These are phyloP conservation scores for Pammene aurita DNA, from an alignment of 2,888 invertebrate species.

Conservation along the genomic window DNA sequence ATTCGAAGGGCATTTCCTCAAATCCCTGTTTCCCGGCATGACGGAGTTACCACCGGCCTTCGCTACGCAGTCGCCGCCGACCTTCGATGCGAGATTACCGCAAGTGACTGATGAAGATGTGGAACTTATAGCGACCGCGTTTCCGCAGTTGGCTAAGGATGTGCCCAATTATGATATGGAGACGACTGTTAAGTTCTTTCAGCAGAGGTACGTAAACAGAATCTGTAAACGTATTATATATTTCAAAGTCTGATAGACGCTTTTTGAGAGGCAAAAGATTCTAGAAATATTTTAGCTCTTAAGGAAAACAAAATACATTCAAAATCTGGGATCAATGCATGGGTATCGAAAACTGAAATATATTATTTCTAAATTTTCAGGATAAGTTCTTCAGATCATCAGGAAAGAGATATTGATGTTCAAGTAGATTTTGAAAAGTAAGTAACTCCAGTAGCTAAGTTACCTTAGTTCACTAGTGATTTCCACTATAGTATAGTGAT, in stretches of 20 bases:
- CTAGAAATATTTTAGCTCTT: no score
- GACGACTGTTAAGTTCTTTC: constrained; percentile 88
- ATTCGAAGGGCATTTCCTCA: constrained; percentile 93
- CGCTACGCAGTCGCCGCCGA: constrained; percentile 90
- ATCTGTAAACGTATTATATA: neutral
- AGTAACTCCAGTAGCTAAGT: constrained; percentile 45
- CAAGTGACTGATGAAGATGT: constrained; percentile 85
- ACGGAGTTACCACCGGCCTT: constrained; percentile 92
- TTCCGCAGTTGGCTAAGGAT: constrained; percentile 87
- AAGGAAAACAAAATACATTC: no score
- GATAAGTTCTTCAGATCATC: constrained; percentile 61
- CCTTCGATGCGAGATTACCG: constrained; percentile 89
- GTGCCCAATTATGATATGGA: constrained; percentile 88
- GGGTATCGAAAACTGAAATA: neutral
- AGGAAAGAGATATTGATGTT: constrained; percentile 67
- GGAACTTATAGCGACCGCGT: constrained; percentile 83
- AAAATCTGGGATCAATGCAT: neutral
- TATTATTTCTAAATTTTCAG: constrained; percentile 52
- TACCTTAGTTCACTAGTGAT: no score
- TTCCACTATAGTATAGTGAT: no score
- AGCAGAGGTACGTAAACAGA: constrained; percentile 73
- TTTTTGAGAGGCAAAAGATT: no score
- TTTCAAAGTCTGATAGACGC: no score
- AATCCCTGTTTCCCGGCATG: constrained; percentile 94
- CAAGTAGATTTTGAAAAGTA: constrained; percentile 78